Evolutionary conservation across 2,113 vertebrate genomes (phyloP).

Genomic region (Pseudolaguvia tuberculata): DNA sequence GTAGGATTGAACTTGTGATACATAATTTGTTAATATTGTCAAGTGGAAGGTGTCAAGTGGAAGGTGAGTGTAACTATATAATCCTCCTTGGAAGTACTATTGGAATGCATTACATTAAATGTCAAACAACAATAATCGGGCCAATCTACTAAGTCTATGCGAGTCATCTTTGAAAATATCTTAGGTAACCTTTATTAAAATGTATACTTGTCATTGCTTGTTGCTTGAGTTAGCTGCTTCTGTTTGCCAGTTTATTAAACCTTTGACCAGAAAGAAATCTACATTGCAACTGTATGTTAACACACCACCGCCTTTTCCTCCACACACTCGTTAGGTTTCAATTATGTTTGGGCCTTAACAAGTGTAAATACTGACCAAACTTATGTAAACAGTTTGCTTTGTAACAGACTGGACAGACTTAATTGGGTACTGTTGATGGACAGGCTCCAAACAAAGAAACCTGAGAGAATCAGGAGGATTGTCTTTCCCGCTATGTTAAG

Average conservation of each 20-base stretch:
- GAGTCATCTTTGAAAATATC: too few species aligned
- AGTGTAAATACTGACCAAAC: conserved; percentile 79
- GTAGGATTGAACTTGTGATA: too few species aligned
- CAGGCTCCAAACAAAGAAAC: conserved; percentile 71
- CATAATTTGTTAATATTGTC: too few species aligned
- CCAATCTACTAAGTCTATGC: too few species aligned
- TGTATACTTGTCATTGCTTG: background rate
- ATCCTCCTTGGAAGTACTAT: too few species aligned
- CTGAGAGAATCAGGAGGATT: conserved; percentile 42
- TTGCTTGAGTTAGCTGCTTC: background rate
- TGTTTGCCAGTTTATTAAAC: background rate
- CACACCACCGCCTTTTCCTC: conserved; percentile 64
- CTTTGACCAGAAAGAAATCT: background rate
- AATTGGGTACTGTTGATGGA: conserved; percentile 84
- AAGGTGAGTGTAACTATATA: too few species aligned
- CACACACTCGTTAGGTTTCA: conserved; percentile 64
- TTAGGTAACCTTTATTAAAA: background rate
- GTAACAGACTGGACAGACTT: conserved; percentile 73
- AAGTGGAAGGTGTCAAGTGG: too few species aligned
- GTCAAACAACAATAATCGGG: too few species aligned
- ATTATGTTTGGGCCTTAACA: conserved; percentile 70
- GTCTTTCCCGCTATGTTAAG: conserved; percentile 16
- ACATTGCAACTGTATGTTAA: conserved; percentile 11
- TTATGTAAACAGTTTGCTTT: conserved; percentile 82
- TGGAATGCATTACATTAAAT: too few species aligned